These are phyloP conservation scores for Danio jaintianensis DNA, from an alignment of 2,797 vertebrate genomes.

Conservation along the genomic window DNA sequence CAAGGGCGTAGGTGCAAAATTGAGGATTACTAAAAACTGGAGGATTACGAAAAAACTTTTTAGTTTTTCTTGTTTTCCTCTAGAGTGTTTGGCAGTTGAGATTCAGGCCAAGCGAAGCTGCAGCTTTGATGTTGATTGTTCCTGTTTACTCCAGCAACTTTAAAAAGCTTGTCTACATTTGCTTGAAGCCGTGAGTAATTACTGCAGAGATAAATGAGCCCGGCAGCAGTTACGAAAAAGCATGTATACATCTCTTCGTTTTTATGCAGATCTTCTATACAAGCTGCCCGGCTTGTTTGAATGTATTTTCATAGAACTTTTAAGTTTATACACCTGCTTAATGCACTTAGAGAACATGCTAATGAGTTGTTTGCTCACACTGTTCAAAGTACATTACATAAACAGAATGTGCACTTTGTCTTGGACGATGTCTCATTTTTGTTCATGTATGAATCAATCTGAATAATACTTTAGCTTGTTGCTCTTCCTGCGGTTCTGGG, in stretches of 20 bases:
- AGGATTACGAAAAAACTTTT: slow-evolving; percentile 1
- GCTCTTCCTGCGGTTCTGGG: not conserved
- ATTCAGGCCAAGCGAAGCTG: not conserved
- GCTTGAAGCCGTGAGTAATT: slow-evolving; percentile 35
- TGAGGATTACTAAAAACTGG: not conserved
- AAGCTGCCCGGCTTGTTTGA: not conserved
- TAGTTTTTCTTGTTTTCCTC: not conserved
- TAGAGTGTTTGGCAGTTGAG: not conserved
- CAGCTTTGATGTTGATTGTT: slow-evolving; percentile 23
- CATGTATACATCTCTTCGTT: not conserved
- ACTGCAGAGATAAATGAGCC: not conserved
- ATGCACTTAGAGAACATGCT: not conserved
- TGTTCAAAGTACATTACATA: not conserved
- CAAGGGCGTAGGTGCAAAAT: not conserved
- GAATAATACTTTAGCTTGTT: slow-evolving; percentile 13
- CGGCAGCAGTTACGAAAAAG: not conserved
- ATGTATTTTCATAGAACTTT: not conserved
- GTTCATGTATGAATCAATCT: not conserved
- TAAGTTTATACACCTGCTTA: not conserved
- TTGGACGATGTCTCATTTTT: not conserved
- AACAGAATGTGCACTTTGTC: not conserved
- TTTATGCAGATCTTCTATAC: not conserved
- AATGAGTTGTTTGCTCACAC: not conserved
- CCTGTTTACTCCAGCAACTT: slow-evolving; percentile 41
- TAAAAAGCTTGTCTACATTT: slow-evolving; percentile 29